phyloP scores from a whole-genome alignment of 2,113 vertebrate species.

The Ceyx margarethae region DNA sequence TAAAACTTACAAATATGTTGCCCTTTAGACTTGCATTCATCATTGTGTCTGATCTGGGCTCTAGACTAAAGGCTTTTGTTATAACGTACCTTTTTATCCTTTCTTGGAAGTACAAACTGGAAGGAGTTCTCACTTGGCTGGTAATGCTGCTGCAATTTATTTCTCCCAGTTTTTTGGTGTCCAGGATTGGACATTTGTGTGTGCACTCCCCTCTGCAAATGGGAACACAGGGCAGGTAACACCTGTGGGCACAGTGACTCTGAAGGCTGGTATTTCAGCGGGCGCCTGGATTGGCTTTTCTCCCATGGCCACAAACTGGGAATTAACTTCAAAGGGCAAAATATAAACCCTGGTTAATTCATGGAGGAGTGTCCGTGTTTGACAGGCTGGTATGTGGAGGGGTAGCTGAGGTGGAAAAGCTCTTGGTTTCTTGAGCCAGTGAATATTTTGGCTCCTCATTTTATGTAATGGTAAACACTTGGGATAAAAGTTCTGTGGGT shows the following conservation, averaged over 20 bases:
- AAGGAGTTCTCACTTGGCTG: slow-evolving; percentile 74
- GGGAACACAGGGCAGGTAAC: not conserved
- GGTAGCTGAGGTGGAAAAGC: rapidly evolving
- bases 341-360: rapidly evolving
- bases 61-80: slow-evolving; percentile 64
- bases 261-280: not conserved
- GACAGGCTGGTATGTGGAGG: rapidly evolving
- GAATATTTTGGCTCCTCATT: not conserved
- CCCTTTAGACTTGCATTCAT: slow-evolving; percentile 77
- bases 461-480: rapidly evolving
- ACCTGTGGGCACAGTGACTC: not conserved
- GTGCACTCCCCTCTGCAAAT: rapidly evolving
- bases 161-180: not conserved
- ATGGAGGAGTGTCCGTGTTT: rapidly evolving
- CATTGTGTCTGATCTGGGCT: slow-evolving; percentile 69
- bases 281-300: not conserved
- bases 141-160: slow-evolving; percentile 66
- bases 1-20: slow-evolving; percentile 77
- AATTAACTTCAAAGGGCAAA: not conserved
- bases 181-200: rapidly evolving
- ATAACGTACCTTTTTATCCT: slow-evolving; percentile 69
- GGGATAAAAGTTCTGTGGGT: not conserved
- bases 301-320: not conserved
- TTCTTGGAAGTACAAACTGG: slow-evolving; percentile 53
- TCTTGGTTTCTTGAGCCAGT: not conserved